Conservation (phyloP, 2,797 vertebrate genomes). For the Hirundo rustica region DNA sequence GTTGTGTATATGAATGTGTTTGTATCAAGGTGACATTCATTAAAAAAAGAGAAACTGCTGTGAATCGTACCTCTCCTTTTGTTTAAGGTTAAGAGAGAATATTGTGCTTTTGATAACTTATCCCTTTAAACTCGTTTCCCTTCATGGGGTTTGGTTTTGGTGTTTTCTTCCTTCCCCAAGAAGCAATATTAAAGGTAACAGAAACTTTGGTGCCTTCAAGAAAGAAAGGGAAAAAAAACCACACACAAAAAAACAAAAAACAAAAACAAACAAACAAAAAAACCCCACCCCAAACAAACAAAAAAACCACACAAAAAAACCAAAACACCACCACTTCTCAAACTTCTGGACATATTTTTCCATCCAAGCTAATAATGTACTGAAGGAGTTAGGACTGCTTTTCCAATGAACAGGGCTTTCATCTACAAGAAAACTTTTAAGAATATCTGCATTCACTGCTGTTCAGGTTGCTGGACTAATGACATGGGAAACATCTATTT, state of each 20-base stretch:
- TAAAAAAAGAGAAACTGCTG: not conserved
- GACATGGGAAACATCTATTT: not conserved
- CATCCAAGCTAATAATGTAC: not conserved
- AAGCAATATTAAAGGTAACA: not conserved
- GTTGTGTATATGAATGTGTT: fast-evolving
- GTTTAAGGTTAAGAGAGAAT: not conserved
- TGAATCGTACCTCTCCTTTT: not conserved
- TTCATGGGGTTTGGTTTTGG: not conserved
- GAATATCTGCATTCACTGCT: not conserved
- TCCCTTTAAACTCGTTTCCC: not conserved
- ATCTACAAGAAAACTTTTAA: not conserved
- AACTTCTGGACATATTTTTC: not conserved
- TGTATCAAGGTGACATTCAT: not conserved
- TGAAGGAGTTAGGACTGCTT: not conserved
- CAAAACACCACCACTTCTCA: not conserved
- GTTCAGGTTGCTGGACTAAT: conserved; percentile 17
- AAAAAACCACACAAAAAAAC: too few relatives aligned
- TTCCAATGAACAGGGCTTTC: not conserved
- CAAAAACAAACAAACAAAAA: not conserved
- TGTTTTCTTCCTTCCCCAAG: not conserved
- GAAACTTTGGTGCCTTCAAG: not conserved
- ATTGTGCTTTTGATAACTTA: not conserved
- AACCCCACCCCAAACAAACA: too few relatives aligned
- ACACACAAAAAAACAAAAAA: too few relatives aligned
- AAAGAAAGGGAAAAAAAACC: too few relatives aligned